Conservation (phyloP, 2,888 invertebrate species). For the Sepiola atlantica region DNA sequence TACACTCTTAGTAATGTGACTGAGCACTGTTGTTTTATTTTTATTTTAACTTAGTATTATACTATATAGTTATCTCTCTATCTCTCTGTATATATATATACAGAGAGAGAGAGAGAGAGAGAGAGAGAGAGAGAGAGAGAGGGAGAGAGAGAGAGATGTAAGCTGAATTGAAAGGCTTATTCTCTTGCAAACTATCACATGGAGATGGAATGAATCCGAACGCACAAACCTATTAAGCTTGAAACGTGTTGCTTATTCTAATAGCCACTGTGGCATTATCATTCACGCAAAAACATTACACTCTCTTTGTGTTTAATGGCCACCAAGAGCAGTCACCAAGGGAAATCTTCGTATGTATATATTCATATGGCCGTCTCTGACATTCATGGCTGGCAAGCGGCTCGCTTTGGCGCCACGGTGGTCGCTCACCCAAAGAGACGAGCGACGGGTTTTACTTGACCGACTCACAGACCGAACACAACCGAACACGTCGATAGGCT, state of each 20-base stretch:
- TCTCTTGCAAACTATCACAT: not conserved
- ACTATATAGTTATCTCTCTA: too few relatives aligned
- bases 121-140: not conserved
- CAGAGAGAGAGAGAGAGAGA: not conserved
- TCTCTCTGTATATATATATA: not conserved
- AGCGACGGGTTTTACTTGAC: not conserved
- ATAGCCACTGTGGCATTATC: not conserved
- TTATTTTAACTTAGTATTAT: too few relatives aligned
- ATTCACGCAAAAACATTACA: slow-evolving; percentile 13
- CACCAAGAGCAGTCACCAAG: not conserved
- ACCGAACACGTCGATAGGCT: not conserved
- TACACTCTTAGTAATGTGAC: too few relatives aligned
- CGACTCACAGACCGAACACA: not conserved
- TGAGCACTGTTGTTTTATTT: too few relatives aligned
- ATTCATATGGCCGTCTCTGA: slow-evolving; percentile 41
- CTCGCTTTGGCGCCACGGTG: not conserved
- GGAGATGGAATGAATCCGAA: slow-evolving; percentile 10
- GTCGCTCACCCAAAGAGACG: slow-evolving; percentile 37
- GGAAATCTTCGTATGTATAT: slow-evolving; percentile 44
- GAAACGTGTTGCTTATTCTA: slow-evolving; percentile 32
- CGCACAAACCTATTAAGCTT: not conserved
- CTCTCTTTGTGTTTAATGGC: slow-evolving; percentile 39
- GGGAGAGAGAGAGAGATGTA: not conserved
- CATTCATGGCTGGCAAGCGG: slow-evolving; percentile 41
- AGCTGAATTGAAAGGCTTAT: not conserved